Percentiles rank a stretch among this genome's conserved stretches.
These are phyloP conservation scores for Sarcophaga caerulescens DNA, from an alignment of 2,888 invertebrate species.

Conservation along the genomic window DNA sequence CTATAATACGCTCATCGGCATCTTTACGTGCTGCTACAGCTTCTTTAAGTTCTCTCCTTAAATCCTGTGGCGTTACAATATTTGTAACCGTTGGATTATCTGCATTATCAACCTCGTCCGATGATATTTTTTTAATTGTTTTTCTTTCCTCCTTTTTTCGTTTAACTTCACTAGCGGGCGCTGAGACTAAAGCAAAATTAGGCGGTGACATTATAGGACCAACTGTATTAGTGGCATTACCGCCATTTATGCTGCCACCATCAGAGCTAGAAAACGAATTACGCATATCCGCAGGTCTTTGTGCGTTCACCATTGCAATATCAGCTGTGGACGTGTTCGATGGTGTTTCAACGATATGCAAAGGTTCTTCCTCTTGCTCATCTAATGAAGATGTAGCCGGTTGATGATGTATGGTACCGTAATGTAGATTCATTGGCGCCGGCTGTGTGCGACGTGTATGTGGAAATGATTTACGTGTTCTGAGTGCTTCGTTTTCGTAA, in stretches of 20 bases:
- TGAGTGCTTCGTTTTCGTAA: constrained; percentile 78
- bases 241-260: constrained; percentile 71
- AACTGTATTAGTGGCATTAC: constrained; percentile 33
- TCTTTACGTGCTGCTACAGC: constrained; percentile 80
- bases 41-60: constrained; percentile 79
- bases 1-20: constrained; percentile 81
- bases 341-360: constrained; percentile 66
- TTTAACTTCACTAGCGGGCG: constrained; percentile 64
- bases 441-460: constrained; percentile 75
- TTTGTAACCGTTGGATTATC: constrained; percentile 60
- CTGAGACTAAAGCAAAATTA: constrained; percentile 70
- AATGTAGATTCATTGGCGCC: constrained; percentile 77
- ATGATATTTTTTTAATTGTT: constrained; percentile 60
- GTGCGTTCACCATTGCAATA: constrained; percentile 61
- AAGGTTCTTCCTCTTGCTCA: constrained; percentile 75
- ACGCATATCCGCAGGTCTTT: constrained; percentile 69
- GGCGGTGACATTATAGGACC: constrained; percentile 70
- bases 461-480: constrained; percentile 74
- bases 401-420: constrained; percentile 79
- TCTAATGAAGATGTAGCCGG: constrained; percentile 73
- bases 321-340: constrained; percentile 66
- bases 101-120: constrained; percentile 68
- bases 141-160: constrained; percentile 60
- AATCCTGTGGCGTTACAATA: constrained; percentile 71
- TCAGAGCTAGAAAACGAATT: constrained; percentile 75